Evolutionary conservation across 2,113 vertebrate genomes (phyloP), one percentile per base, ranked within the genome.

Genomic region (Mirounga angustirostris): DNA sequence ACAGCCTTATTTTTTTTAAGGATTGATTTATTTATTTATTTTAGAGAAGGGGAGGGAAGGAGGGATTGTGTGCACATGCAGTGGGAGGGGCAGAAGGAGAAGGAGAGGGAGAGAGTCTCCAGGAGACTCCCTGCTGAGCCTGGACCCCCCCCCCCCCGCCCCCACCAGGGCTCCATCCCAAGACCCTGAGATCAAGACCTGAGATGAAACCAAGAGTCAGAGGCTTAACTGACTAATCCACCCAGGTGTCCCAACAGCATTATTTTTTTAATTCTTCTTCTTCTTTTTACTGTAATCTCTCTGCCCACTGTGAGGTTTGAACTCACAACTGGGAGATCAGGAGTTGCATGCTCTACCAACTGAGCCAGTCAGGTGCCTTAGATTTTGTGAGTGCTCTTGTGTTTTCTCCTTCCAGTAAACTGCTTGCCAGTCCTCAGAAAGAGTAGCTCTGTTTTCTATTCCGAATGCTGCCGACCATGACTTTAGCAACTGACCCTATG

Each of bases 401-500:
- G 54, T 86, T 81, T 91, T 65, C 50, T 95, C 9, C 40, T 46
- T 89, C 24, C 73, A 58, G 81, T 46, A 95, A 85, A 67, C 69
- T 80, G 36, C 85, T 87, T 80, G 54, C 43, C 52, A 50, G 52
- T 36, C 21, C 30, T 83, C 76, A 30, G 33, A 58, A 91, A 92
- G 87, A 79, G 19, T 12, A 26, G 59, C 10, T 89, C 69, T 90
- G 16, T 83, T 96, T 96, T 43, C 86, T 89, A 4, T 95, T 79
- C n/a, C 26, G 40, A 73, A 15, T 15, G 36, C 50, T 63, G 19
- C 85, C 95, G 78, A 63, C 89, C 56, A 1, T 21, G 73, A 58
- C 61, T 76, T 50, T 63, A 52, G 33, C 61, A 58, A n/a, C 33
- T 89, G 85, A 88, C 67, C 43, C n/a, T 11, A 0, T 56, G 65